Base-by-base conservation (phyloP, 2,888 invertebrate genomes). In the Papilio protenor region DNA sequence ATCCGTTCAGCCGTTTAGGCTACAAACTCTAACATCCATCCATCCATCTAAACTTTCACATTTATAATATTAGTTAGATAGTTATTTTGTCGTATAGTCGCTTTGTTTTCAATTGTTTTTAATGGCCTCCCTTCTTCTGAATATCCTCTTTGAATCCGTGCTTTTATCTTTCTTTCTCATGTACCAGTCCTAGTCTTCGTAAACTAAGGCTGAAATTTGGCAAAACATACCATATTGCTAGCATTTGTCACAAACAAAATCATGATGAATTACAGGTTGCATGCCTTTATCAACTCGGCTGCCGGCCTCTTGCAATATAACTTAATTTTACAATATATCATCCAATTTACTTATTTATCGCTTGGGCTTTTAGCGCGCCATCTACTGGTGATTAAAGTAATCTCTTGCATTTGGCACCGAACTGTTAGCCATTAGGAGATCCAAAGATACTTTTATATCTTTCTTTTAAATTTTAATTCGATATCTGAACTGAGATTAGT, bases 271-370 rank as follows among this genome's bases (percentile, higher is more conserved):
- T 18, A n/a, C 64, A 40, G n/a, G 40, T 40, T 66, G 64, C n/a
- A 45, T 45, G 45, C 40, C n/a, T 14, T 69, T 71, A 71, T 71
- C 71, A 23, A 71, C n/a, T 23, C 27, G 21, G 3, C 45, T 70
- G 47, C 27, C 52, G 61, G 16, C 72, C 47, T n/a, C 27, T 11
- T 23, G 76, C 77, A 79, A 80, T 75, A 73, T 80, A 80, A 81
- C 78, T 82, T 83, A 82, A 82, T 77, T 80, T 81, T 80, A 21
- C 77, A 79, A 82, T 84, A 82, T 82, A 84, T 83, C 83, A 83
- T 80, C 80, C 64, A 70, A 55, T 61, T 74, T 64, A 75, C 70
- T 73, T 61, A 79, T 81, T 81, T 81, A 78, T 77, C 57, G 52
- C 21, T 40, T n/a, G 47, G 72, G 45, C 52, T 61, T 74, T 73